A percentile compares a stretch with the other conserved stretches of the same genome.
Conservation (phyloP, 2,797 vertebrate species). For the Leptodactylus fallax region DNA sequence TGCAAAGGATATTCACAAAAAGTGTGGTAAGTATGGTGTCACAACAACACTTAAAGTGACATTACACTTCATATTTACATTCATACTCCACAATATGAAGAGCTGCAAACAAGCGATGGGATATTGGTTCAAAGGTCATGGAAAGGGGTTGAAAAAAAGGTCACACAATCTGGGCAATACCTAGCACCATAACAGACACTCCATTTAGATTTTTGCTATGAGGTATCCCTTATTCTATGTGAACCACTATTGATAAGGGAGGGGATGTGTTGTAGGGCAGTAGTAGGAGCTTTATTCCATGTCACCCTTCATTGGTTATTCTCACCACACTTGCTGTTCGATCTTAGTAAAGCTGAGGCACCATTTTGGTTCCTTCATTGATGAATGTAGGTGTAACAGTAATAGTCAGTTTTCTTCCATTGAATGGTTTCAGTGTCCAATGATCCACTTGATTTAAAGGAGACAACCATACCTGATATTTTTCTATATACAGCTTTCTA, state of each 20-base stretch:
- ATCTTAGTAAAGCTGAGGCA: background rate
- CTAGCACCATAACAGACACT: background rate
- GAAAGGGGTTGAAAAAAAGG: background rate
- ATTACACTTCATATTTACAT: background rate
- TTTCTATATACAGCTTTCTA: background rate
- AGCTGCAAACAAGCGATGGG: background rate
- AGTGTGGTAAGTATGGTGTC: conserved; percentile 83
- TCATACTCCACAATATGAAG: no score
- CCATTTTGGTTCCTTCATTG: background rate
- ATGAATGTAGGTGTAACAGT: no score
- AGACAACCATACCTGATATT: background rate
- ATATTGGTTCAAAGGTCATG: background rate
- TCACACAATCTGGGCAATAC: no score
- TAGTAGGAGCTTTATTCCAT: background rate
- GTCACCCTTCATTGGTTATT: background rate
- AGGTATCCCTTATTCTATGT: background rate
- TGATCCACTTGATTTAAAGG: background rate
- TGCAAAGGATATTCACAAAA: conserved; percentile 88
- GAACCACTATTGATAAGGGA: background rate
- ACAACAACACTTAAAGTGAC: background rate
- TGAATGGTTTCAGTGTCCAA: background rate
- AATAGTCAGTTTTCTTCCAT: background rate
- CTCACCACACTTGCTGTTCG: background rate
- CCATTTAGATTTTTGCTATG: background rate
- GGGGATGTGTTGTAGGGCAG: background rate